Evolutionary conservation across 1,140 invertebrate genomes (phyloP).

Genomic region (Drosophila novamexicana): DNA sequence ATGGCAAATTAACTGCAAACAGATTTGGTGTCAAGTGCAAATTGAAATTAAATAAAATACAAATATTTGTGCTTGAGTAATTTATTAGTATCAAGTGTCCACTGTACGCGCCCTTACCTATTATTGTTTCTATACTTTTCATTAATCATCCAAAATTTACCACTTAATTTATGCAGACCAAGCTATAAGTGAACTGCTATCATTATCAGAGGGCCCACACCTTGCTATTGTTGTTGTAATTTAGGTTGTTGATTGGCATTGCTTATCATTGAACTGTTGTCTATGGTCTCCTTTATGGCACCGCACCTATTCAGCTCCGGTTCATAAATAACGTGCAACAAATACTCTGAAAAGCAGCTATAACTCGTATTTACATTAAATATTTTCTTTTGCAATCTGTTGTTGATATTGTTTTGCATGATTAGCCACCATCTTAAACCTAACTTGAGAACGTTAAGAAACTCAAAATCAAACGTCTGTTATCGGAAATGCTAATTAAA

Average conservation of each 20-base stretch:
- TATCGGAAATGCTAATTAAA: conserved; percentile 46
- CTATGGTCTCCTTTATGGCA: conserved; percentile 30
- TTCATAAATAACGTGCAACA: conserved; percentile 36
- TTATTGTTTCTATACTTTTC: conserved; percentile 2
- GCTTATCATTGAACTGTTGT: conserved; percentile 39
- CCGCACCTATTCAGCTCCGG: conserved; percentile 16
- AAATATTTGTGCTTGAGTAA: conserved; percentile 4
- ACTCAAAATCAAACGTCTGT: conserved; percentile 21
- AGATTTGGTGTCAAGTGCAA: conserved; percentile 19
- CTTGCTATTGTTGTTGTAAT: conserved; percentile 21
- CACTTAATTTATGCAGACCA: conserved; percentile 11
- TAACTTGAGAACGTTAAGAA: conserved; percentile 9
- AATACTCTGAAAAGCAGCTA: conserved; percentile 3
- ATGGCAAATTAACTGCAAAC: conserved; percentile 13
- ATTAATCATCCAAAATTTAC: conserved; percentile 24
- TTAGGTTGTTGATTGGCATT: conserved; percentile 28
- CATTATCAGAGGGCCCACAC: conserved; percentile 39
- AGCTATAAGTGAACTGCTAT: conserved; percentile 25
- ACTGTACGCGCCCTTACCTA: not conserved
- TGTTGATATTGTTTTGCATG: conserved; percentile 3
- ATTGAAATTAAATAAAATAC: not conserved
- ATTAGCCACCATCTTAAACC: conserved; percentile 19
- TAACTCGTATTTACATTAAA: not conserved
- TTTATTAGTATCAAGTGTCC: conserved; percentile 1
- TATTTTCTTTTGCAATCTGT: not conserved